Evolutionary conservation across 2,888 invertebrate species (phyloP).

Genomic region (Drosophila suboccidentalis): DNA sequence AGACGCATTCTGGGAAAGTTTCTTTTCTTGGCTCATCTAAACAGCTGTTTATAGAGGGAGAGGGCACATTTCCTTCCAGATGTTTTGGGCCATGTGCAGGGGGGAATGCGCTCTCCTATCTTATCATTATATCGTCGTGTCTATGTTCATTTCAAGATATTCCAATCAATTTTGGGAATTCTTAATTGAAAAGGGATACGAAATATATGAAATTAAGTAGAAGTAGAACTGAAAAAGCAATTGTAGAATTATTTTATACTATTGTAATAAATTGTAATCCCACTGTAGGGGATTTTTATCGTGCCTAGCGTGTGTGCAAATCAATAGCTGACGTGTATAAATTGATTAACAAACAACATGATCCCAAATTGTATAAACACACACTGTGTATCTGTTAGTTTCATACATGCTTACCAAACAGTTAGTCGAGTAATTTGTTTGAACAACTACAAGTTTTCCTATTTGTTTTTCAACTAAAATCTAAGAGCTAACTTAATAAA

Average conservation of each 20-base stretch:
- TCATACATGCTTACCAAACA: not conserved
- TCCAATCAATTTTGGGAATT: constrained; percentile 16
- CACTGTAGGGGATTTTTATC: not conserved
- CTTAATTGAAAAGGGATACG: constrained; percentile 5
- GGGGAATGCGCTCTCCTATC: constrained; percentile 27
- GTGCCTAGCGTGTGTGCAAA: not conserved
- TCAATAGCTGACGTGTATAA: constrained; percentile 16
- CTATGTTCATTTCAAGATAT: constrained; percentile 24
- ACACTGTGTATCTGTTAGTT: not conserved
- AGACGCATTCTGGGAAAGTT: constrained; percentile 54
- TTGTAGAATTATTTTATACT: not conserved
- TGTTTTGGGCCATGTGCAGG: constrained; percentile 2
- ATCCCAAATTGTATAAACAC: not conserved
- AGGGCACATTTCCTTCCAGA: constrained; percentile 26
- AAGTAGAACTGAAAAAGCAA: not conserved
- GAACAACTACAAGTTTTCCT: not conserved
- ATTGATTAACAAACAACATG: constrained; percentile 17
- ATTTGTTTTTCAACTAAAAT: not conserved
- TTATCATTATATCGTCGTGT: constrained; percentile 32
- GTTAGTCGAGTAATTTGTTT: not conserved
- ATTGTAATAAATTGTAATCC: not conserved
- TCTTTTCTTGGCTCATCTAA: constrained; percentile 13
- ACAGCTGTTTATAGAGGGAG: constrained; percentile 26
- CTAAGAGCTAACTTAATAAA: too few species aligned
- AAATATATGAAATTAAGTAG: not conserved